Base-by-base conservation (phyloP, 2,113 vertebrate genomes). In the Sapajus apella region DNA sequence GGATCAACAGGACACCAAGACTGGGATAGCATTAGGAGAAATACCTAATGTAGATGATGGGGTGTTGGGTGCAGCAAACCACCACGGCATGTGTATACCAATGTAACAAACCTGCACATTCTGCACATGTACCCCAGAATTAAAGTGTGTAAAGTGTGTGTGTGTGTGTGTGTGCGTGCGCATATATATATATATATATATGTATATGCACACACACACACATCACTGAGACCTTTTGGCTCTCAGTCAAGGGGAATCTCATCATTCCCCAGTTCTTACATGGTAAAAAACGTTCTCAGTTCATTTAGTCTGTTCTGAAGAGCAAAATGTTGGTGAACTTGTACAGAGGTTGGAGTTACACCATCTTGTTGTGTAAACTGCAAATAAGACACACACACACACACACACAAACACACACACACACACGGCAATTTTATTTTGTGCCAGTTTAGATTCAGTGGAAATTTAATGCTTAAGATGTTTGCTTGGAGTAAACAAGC, bases 201-300 rank as follows among this genome's bases (percentile, higher is more conserved):
- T 45, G 8, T 45, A 45, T 45, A 45, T 43, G 6, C 43, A 45
- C 45, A 45, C 45, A 45, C 45, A 45, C 45, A 50, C 13, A 50
- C 13, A 52, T 52, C 99, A 37, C 98, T 99, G 18, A 99, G 99
- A 98, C 99, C 99, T 96, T 99, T 99, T 91, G 99, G 99, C 97
- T 97, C 98, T 91, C 99, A 99, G 64, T 97, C 99, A 80, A 99
- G 98, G 97, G 98, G 99, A 98, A 98, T 99, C 97, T 98, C 99
- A 0, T 99, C 99, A 35, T 98, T 99, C 98, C 98, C 99, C 23
- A 98, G 99, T 97, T 97, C 98, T 0, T 99, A 98, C 95, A 99
- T 98, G 96, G 99, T 99, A 99, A 99, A 98, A 98, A 64, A 27
- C 37, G 0, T 0, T 75, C 70, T 76, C 18, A 1, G 1, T 95